Percentiles rank a stretch among this genome's conserved stretches.
Evolutionary conservation across 2,888 invertebrate species (phyloP).

Genomic region (Harpagoxenus sublaevis): DNA sequence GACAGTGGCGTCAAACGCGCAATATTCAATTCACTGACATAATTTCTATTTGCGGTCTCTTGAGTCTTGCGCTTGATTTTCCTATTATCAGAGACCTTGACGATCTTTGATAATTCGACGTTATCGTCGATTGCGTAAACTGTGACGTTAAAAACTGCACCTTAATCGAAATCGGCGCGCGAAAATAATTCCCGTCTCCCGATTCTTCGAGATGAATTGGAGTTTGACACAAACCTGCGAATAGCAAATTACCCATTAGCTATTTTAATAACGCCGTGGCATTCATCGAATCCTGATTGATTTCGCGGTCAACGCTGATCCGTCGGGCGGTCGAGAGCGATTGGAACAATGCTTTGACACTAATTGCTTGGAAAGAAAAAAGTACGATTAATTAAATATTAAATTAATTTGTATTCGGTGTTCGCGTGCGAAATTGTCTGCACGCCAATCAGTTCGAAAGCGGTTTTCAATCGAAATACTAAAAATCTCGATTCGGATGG

Average conservation of each 20-base stretch:
- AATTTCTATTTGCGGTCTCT: neutral
- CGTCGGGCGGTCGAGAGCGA: neutral
- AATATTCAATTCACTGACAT: neutral
- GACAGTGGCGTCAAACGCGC: neutral
- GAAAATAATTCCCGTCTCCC: neutral
- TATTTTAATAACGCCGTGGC: neutral
- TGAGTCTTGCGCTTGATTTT: neutral
- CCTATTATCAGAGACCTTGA: neutral
- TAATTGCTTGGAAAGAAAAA: neutral
- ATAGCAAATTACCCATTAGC: slow-evolving; percentile 32
- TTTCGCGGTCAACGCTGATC: neutral
- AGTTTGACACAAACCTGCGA: slow-evolving; percentile 16
- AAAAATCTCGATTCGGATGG: slow-evolving; percentile 1
- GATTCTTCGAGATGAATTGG: neutral
- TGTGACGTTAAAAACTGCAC: neutral
- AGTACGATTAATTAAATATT: neutral
- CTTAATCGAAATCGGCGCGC: neutral
- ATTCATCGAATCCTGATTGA: neutral
- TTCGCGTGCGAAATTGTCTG: neutral
- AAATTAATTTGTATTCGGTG: slow-evolving; percentile 19
- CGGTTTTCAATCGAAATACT: neutral
- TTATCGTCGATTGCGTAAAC: neutral
- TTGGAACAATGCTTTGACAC: neutral
- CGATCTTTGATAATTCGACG: neutral
- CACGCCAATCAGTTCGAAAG: neutral